phyloP scores from a whole-genome alignment of 2,113 vertebrate genomes.

The Pterophyllum scalare region DNA sequence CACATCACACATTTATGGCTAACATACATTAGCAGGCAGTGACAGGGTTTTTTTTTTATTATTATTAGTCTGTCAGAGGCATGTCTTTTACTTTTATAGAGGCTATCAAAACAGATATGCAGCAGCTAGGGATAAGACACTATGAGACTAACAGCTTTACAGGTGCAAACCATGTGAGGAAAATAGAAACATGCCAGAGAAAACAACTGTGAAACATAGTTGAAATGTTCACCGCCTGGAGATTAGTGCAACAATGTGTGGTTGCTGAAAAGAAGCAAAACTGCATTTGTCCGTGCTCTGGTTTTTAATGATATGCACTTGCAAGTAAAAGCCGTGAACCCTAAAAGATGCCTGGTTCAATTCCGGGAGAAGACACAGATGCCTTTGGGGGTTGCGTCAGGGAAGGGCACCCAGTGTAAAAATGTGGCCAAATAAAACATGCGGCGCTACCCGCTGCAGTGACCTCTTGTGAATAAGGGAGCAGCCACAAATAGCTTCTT shows the following conservation, averaged over 20 bases:
- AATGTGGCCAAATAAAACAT: neutral
- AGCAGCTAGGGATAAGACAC: neutral
- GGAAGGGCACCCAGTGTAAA: neutral
- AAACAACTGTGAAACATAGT: neutral
- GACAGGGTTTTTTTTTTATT: conserved; percentile 7
- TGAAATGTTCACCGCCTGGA: neutral
- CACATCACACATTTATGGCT: conserved; percentile 28
- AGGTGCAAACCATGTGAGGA: neutral
- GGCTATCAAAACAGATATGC: neutral
- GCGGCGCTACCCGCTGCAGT: neutral
- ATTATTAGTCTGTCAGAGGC: neutral
- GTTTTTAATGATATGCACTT: neutral
- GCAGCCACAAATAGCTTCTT: neutral
- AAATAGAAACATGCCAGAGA: neutral
- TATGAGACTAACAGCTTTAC: neutral
- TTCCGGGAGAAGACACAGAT: neutral
- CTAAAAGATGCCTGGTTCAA: neutral
- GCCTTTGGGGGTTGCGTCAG: neutral
- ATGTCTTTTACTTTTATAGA: neutral
- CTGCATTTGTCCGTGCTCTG: neutral
- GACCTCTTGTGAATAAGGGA: neutral
- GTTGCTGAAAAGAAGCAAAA: neutral
- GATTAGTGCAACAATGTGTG: neutral
- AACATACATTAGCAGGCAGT: conserved; percentile 11
- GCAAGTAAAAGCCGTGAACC: neutral